Base-by-base conservation (phyloP, 2,888 invertebrate species). In the Elaeidobius kamerunicus region DNA sequence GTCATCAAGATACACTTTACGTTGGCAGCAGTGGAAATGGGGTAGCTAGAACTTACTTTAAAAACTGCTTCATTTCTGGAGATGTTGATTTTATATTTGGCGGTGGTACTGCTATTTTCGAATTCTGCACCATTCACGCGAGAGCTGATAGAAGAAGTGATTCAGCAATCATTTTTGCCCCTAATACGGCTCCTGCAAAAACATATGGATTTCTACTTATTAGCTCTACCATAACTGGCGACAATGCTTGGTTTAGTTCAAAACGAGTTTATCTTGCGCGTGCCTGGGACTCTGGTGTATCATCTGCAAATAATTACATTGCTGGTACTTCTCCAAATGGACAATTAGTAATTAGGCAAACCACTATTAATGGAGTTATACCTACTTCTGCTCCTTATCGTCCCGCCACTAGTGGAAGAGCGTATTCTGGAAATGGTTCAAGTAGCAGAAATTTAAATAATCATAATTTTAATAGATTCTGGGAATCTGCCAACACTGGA, bases 11-110 rank as follows among this genome's bases (percentile, higher is more conserved):
- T 35, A 52, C 52, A 5, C 20, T 46, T 11, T 51, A 20, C 11
- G 16, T 43, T 28, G 49, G 50, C 17, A 19, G 16, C 11, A 35
- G 39, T 17, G 43, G 43, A 9, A 39, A 15, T 39, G 11, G n/a
- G 7, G 9, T 9, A 27, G 27, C 27, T 5, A 39, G 39, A 18
- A 39, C 9, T 23, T 14, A 23, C 15, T 7, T 43, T 17, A 14
- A 12, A 12, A 14, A 43, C 30, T 12, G 9, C 9, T 52, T 46
- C 16, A 47, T 52, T 18, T 41, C 38, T 15, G 52, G 52, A 6
- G 52, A 52, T 17, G 40, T 47, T n/a, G 52, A 52, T 17, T 52
- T 52, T 45, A 38, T 47, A 7, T 52, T 52, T 16, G 52, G 52
- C 27, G 32, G 34, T 6, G 52, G 41, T 15, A 34, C 52, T 5